phyloP scores from a whole-genome alignment of 1,140 invertebrate species.

The Sycophaga agraensis region DNA sequence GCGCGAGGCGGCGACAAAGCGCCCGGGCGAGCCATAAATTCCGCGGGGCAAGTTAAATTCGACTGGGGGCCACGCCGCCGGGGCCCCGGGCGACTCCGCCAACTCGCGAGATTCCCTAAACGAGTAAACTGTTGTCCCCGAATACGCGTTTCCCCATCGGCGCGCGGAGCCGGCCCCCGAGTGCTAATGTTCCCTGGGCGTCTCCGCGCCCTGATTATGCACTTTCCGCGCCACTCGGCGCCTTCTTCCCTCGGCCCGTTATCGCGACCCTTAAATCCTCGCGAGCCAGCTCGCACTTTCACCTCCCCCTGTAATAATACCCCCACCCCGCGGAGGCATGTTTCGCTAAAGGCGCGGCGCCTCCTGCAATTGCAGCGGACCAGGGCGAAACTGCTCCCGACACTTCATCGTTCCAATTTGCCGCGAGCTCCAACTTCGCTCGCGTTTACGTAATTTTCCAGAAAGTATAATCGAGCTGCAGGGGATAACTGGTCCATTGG shows the following conservation, averaged over 20 bases:
- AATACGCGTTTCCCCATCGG: background rate
- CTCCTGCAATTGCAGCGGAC: background rate
- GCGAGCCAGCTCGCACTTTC: background rate
- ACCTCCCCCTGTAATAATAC: background rate
- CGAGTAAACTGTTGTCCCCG: slow-evolving; percentile 10
- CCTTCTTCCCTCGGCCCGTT: background rate
- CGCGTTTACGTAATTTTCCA: background rate
- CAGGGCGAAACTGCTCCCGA: slow-evolving; percentile 1
- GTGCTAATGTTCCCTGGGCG: slow-evolving; percentile 4
- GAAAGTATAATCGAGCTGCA: background rate
- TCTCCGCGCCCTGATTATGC: slow-evolving; percentile 2
- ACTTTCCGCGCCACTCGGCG: background rate
- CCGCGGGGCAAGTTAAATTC: no score
- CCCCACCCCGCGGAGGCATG: no score
- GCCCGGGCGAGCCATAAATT: no score
- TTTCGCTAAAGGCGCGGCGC: background rate
- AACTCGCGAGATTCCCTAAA: slow-evolving; percentile 6
- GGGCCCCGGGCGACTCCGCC: no score
- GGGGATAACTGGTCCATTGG: no score
- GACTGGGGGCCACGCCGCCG: no score
- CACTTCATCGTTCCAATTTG: slow-evolving; percentile 16
- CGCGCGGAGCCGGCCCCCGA: background rate
- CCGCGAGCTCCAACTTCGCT: background rate
- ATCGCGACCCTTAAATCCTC: background rate
- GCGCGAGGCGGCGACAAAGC: no score